Percentiles rank a stretch among this genome's conserved stretches.
Evolutionary conservation across 2,113 vertebrate genomes (phyloP).

Genomic region (Puffinus mauretanicus): DNA sequence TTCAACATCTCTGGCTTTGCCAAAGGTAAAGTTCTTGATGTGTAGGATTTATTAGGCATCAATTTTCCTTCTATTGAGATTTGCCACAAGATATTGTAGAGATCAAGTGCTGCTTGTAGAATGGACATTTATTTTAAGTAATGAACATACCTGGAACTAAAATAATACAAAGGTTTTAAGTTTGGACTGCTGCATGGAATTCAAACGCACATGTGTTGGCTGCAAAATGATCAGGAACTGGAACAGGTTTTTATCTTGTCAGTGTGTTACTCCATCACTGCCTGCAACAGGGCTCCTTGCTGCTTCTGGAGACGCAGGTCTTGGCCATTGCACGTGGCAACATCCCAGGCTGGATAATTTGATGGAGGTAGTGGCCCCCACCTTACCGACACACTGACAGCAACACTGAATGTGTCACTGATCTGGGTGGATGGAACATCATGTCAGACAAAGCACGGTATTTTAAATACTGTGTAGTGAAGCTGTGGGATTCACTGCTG

Average conservation of each 20-base stretch:
- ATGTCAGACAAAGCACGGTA: background rate
- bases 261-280: background rate
- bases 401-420: accelerated
- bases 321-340: background rate
- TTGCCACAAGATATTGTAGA: background rate
- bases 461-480: accelerated
- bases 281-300: background rate
- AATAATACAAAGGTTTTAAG: background rate
- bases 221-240: background rate
- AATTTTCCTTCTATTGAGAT: accelerated
- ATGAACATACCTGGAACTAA: background rate
- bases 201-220: background rate
- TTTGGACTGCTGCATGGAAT: background rate
- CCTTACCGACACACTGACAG: accelerated
- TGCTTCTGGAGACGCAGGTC: background rate
- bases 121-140: background rate
- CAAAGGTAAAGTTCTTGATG: background rate
- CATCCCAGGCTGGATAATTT: background rate
- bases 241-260: background rate
- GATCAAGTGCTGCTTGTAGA: background rate
- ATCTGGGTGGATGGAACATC: background rate
- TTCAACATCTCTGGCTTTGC: background rate
- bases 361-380: accelerated
- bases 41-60: background rate
- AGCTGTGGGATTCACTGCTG: background rate